Conservation (phyloP, 2,888 invertebrate species). For the Lasioglossum lativentre region DNA sequence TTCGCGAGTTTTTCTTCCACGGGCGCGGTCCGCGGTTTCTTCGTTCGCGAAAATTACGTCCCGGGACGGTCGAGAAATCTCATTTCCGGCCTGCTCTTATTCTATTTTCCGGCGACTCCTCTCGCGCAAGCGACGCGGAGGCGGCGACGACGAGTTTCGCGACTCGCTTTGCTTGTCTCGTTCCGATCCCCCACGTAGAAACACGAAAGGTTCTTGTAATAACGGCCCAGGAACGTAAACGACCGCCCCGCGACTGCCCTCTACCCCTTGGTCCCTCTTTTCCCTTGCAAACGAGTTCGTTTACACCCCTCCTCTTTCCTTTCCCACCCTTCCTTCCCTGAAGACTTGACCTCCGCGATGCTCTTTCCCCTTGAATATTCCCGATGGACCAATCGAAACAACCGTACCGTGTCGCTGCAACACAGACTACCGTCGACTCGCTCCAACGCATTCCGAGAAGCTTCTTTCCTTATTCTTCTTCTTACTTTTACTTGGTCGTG, state of each 20-base stretch:
- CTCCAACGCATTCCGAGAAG: background rate
- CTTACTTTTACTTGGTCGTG: background rate
- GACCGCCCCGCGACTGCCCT: background rate
- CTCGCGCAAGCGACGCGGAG: background rate
- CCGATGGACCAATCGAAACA: conserved; percentile 4
- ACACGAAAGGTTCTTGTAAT: conserved; percentile 52
- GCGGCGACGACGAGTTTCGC: conserved; percentile 9
- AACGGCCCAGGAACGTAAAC: conserved; percentile 18
- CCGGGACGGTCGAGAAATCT: conserved; percentile 49
- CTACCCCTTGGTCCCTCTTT: conserved; percentile 15
- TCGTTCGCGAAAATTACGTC: conserved; percentile 39
- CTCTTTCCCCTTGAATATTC: conserved; percentile 21
- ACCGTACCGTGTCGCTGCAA: background rate
- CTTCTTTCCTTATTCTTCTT: background rate
- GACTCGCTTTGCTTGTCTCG: background rate
- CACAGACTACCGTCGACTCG: background rate
- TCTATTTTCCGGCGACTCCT: conserved; percentile 35
- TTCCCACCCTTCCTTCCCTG: background rate
- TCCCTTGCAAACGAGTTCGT: conserved; percentile 51
- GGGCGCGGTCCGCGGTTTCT: background rate
- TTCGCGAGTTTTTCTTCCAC: background rate
- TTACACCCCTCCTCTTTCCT: background rate
- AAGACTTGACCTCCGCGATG: background rate
- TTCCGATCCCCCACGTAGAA: conserved; percentile 11
- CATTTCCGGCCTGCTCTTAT: conserved; percentile 57